Evolutionary conservation across 2,113 vertebrate species (phyloP), one percentile per base, ranked within the genome.

Genomic region (Gorilla gorilla): DNA sequence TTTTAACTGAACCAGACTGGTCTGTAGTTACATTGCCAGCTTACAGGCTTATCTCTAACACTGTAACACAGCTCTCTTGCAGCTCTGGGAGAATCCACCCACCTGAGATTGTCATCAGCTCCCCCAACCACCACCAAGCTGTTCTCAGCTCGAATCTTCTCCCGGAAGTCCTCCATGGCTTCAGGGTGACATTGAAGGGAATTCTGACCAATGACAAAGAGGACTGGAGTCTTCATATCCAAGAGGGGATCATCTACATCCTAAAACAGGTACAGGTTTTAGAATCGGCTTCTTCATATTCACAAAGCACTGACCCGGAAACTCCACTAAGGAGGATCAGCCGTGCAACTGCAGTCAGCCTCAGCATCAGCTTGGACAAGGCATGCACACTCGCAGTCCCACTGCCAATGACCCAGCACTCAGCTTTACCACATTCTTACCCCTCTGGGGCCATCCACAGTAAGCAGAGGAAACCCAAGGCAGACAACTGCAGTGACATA

Each of bases 71-170:
- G 27, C 40, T 80, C 38, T 38, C 68, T 48, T 6, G 4, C 11
- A 30, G 43, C 16, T 14, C 43, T 40, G 2, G 11, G 35, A 27
- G 22, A 90, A 57, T 8, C 38, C 11, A 70, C 97, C 16, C 57
- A 99, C 99, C 99, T 99, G 98, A 99, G 99, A 97, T 99, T 99
- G 98, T 99, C 99, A 2, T 99, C 99, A 0, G 99, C 99, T 64
- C 99, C 99, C 82, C 99, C 99, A 76, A 99, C 99, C 64, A 99
- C 99, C 92, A 99, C 99, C 99, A 99, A 98, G 98, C 99, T 99
- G 99, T 99, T 99, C 85, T 99, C 99, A 0, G 99, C 99, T 70
- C 99, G 98, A 45, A 99, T 99, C 97, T 99, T 99, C 98, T 99
- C 99, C 91, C 99, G 98, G 98, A 99, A 99, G 98, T 99, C 99